Conservation (phyloP, 2,113 vertebrate genomes). For the Riparia riparia region DNA sequence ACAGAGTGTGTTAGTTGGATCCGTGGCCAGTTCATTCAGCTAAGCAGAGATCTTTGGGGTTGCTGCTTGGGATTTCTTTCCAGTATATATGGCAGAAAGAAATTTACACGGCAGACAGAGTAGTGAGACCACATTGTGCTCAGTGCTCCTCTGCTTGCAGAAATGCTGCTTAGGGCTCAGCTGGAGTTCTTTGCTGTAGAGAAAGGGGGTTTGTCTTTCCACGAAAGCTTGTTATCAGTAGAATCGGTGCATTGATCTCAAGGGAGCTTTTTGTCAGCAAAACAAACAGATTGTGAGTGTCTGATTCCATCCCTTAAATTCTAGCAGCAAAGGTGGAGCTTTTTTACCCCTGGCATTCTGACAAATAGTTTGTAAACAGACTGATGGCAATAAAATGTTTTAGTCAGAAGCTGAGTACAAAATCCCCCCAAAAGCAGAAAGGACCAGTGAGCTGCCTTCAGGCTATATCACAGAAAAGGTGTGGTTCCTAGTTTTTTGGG, state of each 20-base stretch:
- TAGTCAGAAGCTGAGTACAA: background rate
- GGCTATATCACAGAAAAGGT: background rate
- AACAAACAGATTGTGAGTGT: background rate
- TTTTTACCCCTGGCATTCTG: background rate
- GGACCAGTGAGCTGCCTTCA: background rate
- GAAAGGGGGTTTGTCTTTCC: accelerated
- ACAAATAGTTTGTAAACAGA: background rate
- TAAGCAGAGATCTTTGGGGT: background rate
- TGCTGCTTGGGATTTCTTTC: background rate
- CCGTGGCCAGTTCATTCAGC: background rate
- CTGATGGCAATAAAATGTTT: background rate
- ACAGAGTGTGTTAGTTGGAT: background rate
- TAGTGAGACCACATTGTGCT: background rate
- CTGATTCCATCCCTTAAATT: background rate
- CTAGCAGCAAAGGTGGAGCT: background rate
- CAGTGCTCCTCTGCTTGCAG: background rate
- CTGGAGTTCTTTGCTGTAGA: background rate
- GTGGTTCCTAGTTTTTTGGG: background rate
- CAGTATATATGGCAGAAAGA: background rate
- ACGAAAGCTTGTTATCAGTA: background rate
- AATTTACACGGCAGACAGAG: background rate
- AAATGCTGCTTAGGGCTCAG: background rate
- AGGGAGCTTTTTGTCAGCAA: background rate
- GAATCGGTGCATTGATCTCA: background rate
- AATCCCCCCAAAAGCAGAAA: background rate